These are phyloP conservation scores for Cheilosia vulpina DNA, from an alignment of 2,888 invertebrate genomes.

Conservation along the genomic window DNA sequence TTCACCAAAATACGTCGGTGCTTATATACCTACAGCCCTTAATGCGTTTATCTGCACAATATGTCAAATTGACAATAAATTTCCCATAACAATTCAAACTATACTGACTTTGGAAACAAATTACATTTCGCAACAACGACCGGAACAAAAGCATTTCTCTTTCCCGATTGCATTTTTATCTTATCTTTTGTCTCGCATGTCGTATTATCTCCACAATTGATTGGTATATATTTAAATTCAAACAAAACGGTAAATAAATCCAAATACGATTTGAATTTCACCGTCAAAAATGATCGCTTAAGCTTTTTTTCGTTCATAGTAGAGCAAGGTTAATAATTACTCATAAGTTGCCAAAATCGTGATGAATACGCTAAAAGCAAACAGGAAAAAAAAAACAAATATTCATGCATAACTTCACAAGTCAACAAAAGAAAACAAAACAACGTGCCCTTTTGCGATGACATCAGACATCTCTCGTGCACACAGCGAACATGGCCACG, in stretches of 20 bases:
- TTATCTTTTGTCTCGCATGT: conserved; percentile 11
- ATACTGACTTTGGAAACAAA: not conserved
- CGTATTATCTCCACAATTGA: not conserved
- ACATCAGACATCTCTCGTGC: conserved; percentile 44
- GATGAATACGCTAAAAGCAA: conserved; percentile 36
- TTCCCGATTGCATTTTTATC: conserved; percentile 8
- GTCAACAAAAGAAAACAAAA: conserved; percentile 34
- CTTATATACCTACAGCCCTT: no score
- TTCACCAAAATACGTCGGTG: no score
- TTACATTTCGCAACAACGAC: conserved; percentile 1
- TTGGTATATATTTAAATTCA: not conserved
- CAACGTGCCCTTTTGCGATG: conserved; percentile 50
- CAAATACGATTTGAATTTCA: conserved; percentile 1
- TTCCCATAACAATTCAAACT: not conserved
- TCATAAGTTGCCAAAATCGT: conserved; percentile 44
- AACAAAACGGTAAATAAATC: conserved; percentile 21
- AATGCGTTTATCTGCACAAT: no score
- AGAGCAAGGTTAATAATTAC: conserved; percentile 50
- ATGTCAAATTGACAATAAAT: conserved; percentile 8
- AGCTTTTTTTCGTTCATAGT: not conserved
- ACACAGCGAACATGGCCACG: not conserved
- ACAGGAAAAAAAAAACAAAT: not conserved
- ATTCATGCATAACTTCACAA: conserved; percentile 36
- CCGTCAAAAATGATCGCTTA: not conserved
- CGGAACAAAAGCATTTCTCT: conserved; percentile 11